Evolutionary conservation across 2,113 vertebrate species (phyloP).

Genomic region (Elachura formosa): DNA sequence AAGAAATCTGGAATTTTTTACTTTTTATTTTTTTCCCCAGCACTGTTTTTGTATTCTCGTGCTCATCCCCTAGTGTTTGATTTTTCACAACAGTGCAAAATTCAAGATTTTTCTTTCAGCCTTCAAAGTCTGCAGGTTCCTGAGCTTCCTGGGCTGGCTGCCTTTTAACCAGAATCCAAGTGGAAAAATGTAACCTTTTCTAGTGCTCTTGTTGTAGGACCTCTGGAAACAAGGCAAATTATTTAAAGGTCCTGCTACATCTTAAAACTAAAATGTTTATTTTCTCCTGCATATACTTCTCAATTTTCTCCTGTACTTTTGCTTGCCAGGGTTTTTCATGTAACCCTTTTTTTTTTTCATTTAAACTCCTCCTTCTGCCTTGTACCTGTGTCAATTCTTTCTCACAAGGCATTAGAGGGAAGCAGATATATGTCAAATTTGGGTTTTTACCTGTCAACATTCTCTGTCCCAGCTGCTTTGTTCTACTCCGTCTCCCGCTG

Average conservation of each 20-base stretch:
- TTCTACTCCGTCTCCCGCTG: background rate
- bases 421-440: background rate
- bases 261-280: background rate
- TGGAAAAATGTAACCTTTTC: slow-evolving; percentile 18
- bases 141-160: background rate
- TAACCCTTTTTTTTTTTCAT: background rate
- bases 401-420: background rate
- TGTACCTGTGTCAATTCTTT: background rate
- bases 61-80: background rate
- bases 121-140: background rate
- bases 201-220: background rate
- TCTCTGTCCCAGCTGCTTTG: background rate
- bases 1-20: background rate
- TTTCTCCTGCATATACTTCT: background rate
- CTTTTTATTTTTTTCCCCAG: background rate
- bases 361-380: background rate
- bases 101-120: background rate
- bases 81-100: background rate
- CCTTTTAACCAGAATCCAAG: background rate
- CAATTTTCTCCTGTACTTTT: background rate
- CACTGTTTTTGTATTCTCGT: background rate
- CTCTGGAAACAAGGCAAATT: background rate
- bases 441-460: background rate
- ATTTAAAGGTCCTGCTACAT: background rate
- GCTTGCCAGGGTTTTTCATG: background rate